Base-by-base conservation (phyloP, 2,113 vertebrate genomes). In the Taurulus bubalis region DNA sequence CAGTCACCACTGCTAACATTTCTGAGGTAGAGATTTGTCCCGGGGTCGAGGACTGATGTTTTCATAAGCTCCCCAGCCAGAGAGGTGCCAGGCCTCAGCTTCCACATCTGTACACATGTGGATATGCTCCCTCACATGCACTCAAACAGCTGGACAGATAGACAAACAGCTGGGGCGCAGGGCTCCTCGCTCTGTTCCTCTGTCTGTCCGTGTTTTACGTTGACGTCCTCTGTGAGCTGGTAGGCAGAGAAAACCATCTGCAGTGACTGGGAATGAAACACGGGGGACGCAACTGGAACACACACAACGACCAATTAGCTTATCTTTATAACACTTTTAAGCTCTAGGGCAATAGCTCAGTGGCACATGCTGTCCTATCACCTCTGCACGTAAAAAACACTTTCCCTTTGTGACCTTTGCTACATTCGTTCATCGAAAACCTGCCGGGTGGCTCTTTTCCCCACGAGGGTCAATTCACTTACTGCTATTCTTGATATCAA, bases 1-100 rank as follows among this genome's bases (percentile, higher is more conserved):
- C 95, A 94, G 95, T 95, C 95, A 94, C 94, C 90, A 86, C 59
- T 90, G 90, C 92, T 91, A 94, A 93, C 91, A 94, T 91, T 90
- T 93, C 92, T 96, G 97, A 98, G 97, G 97, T 97, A 98, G 97
- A 95, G 91, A 93, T 91, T 76, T 65, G 90, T 96, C 95, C 94
- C 91, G 75, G 79, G 82, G 82, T 85, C 1, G 78, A 94, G 96
- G 95, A 96, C 93, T 82, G 94, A 96, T 94, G 94, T 96, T 97
- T 96, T 95, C 93, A 95, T 94, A 95, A 93, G 94, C 95, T 96
- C 94, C 90, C 95, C 93, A 95, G 95, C 91, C 94, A 96, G 94
- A 95, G 95, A 96, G 92, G 91, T 65, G 79, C 78, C 79, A 30
- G 75, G 64, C 63, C 64, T 68, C 59, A 53, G 56, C 53, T 42